Evolutionary conservation across 23 tunicate genomes (phyloP), one percentile per base, ranked within the genome.

Genomic region (Trididemnum clinides): DNA sequence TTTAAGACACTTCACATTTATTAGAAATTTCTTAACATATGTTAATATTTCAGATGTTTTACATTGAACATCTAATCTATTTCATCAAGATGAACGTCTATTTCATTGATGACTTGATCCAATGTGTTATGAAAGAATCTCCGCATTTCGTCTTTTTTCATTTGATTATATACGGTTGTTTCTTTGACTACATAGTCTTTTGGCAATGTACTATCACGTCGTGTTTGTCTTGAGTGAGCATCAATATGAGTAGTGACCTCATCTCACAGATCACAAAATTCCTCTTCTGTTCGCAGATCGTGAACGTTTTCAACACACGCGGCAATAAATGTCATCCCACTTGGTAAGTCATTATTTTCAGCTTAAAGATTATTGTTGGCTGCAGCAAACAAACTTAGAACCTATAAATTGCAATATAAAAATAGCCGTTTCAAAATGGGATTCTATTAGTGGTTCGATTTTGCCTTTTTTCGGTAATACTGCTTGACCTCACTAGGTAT

Each of bases 301-400:
- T 28, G 66, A 59, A n/a, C 66, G 66, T 59, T 59, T 59, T 59
- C 25, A 59, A 59, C 66, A 59, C 66, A 59, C 66, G 66, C 66
- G 66, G 66, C 66, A 59, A 59, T 28, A 59, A 59, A 28, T 59
- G 66, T n/a, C 66, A 59, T 59, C 66, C 66, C 66, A 10, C 23
- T n/a, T 59, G 66, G 22, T 15, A 59, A 59, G 66, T 59, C 66
- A 59, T 25, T 59, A 10, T 59, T 59, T 59, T 59, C 66, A 59
- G 66, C 66, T 59, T 59, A 28, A 59, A 59, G 66, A 59, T 19
- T 59, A 59, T 59, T 59, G 22, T 59, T 59, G 66, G 66, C 66
- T 59, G 66, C 27, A 59, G 66, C 20, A 59, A 59, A 59, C 25
- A 59, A 19, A 44, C n/a, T n/a, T n/a, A n/a, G n/a, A n/a, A n/a